A percentile compares a stretch with the other conserved stretches of the same genome.
phyloP scores from a whole-genome alignment of 37 sponge, comb jelly and placozoan species.

The Bolinopsis microptera region DNA sequence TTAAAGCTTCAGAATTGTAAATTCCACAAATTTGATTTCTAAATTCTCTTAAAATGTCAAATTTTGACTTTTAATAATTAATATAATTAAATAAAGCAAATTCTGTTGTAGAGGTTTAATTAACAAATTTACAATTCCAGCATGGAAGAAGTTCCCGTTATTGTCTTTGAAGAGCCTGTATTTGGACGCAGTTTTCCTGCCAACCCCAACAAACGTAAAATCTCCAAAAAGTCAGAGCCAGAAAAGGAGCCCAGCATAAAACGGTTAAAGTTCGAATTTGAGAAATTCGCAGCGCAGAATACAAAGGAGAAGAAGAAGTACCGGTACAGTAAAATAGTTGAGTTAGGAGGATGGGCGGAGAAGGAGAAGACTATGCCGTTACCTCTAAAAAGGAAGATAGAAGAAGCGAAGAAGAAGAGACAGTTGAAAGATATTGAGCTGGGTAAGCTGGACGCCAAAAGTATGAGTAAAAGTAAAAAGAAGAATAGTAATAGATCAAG shows the following conservation, averaged over 20 bases:
- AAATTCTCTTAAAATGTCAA: no score
- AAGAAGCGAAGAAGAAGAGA: conserved; percentile 61
- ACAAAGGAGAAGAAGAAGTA: conserved; percentile 40
- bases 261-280: conserved; percentile 1
- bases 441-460: conserved; percentile 30
- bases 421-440: conserved; percentile 18
- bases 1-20: no score
- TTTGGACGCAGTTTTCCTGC: not conserved
- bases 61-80: no score
- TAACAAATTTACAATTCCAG: not conserved
- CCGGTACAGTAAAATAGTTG: conserved; percentile 17
- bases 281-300: conserved; percentile 18
- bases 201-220: conserved; percentile 1
- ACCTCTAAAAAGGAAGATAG: conserved; percentile 17
- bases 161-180: conserved; percentile 38
- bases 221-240: not conserved
- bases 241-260: conserved; percentile 23
- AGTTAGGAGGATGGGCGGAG: not conserved
- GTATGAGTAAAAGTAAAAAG: not conserved
- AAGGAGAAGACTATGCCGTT: conserved; percentile 20
- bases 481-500: not conserved
- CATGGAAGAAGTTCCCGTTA: conserved; percentile 18
- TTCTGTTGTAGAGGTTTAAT: no score
- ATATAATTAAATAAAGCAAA: no score
- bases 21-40: no score